Evolutionary conservation across 2,113 vertebrate species (phyloP), one percentile per base, ranked within the genome.

Genomic region (Thalassarche chlororhynchos): DNA sequence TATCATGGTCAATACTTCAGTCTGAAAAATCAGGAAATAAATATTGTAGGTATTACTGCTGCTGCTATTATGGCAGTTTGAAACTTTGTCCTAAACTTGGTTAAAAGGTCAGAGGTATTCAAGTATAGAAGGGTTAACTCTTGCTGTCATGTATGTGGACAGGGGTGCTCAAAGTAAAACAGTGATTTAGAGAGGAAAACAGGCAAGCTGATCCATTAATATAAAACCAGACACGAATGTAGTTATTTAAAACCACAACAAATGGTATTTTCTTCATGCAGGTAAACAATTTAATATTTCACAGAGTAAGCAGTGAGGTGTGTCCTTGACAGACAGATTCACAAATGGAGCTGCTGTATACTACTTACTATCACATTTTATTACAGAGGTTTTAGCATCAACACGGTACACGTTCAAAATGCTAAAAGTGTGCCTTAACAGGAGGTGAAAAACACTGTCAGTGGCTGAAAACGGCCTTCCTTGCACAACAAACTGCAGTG

Each of bases 201-300:
- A 65, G 23, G 29, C 16, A 75, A 75, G 34, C 1, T 6, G 25
- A 61, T 71, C 12, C 15, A 29, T 65, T 72, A 36, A 60, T 69
- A 68, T 65, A 91, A 85, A 84, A 64, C 34, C 3, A 57, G 54
- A 58, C 47, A 38, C 93, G 94, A 95, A 61, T 21, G 25, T 28
- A 68, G 28, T 78, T 52, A 61, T 86, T 90, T 66, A 51, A 71
- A 90, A 87, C 49, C 79, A 55, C 23, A 78, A 18, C 40, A 76
- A 90, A 85, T 61, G 17, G 4, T 69, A 6, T 89, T 93, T 68
- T 40, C 77, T 89, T 65, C 38, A 55, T 66, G 40, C 18, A 77
- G 13, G 69, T 87, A 84, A 91, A 55, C 76, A 92, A 69, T 75
- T 94, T 95, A 87, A 34, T 90, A 58, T 87, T 94, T 96, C 65